A percentile compares a stretch with the other conserved stretches of the same genome.
Evolutionary conservation across 2,888 invertebrate genomes (phyloP).

Genomic region (Acleris sparsana): DNA sequence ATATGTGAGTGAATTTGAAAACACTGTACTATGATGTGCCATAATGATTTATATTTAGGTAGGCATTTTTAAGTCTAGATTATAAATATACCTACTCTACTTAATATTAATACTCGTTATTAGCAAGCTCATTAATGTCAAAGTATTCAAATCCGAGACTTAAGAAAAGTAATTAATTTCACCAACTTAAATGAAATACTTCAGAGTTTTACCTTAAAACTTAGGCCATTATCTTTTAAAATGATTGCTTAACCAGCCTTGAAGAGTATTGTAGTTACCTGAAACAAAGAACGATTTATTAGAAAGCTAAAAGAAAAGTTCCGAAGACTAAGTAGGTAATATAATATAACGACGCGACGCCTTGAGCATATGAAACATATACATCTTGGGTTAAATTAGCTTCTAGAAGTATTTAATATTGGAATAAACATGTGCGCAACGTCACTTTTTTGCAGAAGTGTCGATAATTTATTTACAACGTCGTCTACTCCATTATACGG

Average conservation of each 20-base stretch:
- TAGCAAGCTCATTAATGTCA: constrained; percentile 24
- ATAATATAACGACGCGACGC: background rate
- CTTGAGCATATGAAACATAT: background rate
- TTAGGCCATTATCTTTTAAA: constrained; percentile 28
- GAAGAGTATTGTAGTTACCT: constrained; percentile 25
- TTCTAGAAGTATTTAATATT: too few relatives aligned
- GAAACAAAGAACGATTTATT: constrained; percentile 27
- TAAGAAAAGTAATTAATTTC: constrained; percentile 29
- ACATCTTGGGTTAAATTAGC: too few relatives aligned
- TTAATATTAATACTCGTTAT: constrained; percentile 20
- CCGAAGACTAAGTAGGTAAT: background rate
- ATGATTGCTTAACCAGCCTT: constrained; percentile 27
- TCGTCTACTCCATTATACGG: too few relatives aligned
- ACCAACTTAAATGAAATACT: constrained; percentile 28
- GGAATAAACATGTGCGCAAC: too few relatives aligned
- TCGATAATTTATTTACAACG: too few relatives aligned
- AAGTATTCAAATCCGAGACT: constrained; percentile 26
- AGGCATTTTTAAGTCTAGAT: background rate
- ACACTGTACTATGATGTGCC: too few relatives aligned
- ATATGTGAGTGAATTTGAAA: too few relatives aligned
- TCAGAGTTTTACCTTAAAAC: constrained; percentile 29
- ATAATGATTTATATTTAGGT: too few relatives aligned
- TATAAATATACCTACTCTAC: background rate
- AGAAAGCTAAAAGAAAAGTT: constrained; percentile 4
- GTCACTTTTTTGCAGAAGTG: too few relatives aligned